Evolutionary conservation across 1,140 invertebrate genomes (phyloP), one percentile per base, ranked within the genome.

Genomic region (Hyles vespertilio): DNA sequence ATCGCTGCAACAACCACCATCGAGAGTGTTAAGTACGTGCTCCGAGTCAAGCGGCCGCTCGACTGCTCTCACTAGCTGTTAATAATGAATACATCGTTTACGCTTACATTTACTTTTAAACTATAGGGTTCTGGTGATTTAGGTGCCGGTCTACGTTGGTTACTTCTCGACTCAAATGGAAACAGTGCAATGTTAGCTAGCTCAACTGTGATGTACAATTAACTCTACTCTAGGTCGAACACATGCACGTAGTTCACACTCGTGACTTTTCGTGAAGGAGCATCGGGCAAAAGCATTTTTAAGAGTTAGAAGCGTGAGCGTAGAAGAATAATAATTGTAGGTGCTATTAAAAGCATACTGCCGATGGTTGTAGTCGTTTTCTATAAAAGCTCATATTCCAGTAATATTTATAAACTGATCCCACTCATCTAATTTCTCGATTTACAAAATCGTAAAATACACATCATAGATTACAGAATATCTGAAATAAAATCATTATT

Each of bases 1-100:
- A 94, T 69, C 72, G 93, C 94, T 94, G 93, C 56, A 89, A 89
- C 71, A 84, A 86, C 71, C 68, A 59, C 70, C 69, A 70, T 51
- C 52, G 55, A 63, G 50, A 56, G 56, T 11, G 10, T 64, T 58
- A 58, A 61, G 44, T 48, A 59, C 22, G 9, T 48, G 34, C 3
- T 40, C 12, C 9, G 46, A 2, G 32, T 5, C 32, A 34, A 11
- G 3, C 22, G 7, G 11, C 43, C 11, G 8, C 33, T n/a, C 12
- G 10, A 48, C 9, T 48, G 32, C n/a, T 5, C 46, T 45, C 52
- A 59, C 1, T 5, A 2, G 8, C 36, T 40, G 8, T 54, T 61
- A 61, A 75, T 79, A 86, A 87, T 87, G 83, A 87, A 87, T 87
- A 86, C 84, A 86, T 87, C 82, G 66, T 83, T 81, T 79, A 81